Conservation (phyloP, 2,888 invertebrate genomes). For the Gryllus longicercus region DNA sequence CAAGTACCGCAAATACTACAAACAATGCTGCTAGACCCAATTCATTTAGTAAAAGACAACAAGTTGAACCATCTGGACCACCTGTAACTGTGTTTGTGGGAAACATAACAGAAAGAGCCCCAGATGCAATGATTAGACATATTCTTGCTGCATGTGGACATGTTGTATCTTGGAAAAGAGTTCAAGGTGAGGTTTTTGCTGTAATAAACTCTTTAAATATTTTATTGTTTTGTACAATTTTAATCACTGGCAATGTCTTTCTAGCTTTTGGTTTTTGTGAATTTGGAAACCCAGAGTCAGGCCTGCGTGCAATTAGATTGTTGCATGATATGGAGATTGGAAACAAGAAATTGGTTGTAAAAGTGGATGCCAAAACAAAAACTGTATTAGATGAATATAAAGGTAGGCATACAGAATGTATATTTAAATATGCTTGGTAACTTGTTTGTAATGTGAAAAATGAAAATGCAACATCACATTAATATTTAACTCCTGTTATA, state of each 20-base stretch:
- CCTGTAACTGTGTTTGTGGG: conserved; percentile 97
- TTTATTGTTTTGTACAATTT: background rate
- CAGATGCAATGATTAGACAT: conserved; percentile 90
- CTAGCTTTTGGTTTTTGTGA: conserved; percentile 95
- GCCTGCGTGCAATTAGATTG: conserved; percentile 86
- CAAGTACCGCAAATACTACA: conserved; percentile 1
- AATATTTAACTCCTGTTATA: too few relatives aligned
- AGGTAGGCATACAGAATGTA: conserved; percentile 51
- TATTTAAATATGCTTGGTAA: too few relatives aligned
- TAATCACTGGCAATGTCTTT: conserved; percentile 23
- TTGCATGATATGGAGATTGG: conserved; percentile 90
- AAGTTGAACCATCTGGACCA: conserved; percentile 59
- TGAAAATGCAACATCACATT: too few relatives aligned
- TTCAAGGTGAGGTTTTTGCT: conserved; percentile 56
- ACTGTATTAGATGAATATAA: conserved; percentile 90
- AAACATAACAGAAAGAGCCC: conserved; percentile 91
- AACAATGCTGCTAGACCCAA: conserved; percentile 43
- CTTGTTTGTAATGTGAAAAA: too few relatives aligned
- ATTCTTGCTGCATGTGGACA: conserved; percentile 90
- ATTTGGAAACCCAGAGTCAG: conserved; percentile 92
- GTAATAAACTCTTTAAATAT: background rate
- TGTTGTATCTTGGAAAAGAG: conserved; percentile 95
- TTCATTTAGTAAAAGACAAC: conserved; percentile 44
- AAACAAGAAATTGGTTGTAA: conserved; percentile 90
- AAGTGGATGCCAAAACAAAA: conserved; percentile 97